These are phyloP conservation scores for Andrena cerasifolii DNA, from an alignment of 1,140 invertebrate genomes.

Conservation along the genomic window DNA sequence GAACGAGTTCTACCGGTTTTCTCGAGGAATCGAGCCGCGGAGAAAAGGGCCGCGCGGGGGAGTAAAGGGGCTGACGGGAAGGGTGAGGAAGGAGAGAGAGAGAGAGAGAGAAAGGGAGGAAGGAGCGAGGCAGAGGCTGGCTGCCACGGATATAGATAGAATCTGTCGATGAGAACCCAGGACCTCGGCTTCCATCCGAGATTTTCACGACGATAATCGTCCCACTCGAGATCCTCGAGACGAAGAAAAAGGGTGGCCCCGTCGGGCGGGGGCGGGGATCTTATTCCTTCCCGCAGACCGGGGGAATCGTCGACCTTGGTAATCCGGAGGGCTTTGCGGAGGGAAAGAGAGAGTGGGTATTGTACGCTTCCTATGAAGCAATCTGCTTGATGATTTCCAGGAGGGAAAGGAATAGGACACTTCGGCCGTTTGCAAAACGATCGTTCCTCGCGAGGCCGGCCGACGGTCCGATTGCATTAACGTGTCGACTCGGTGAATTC, in stretches of 20 bases:
- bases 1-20: slow-evolving; percentile 75
- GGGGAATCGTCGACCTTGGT: slow-evolving; percentile 67
- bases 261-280: slow-evolving; percentile 16
- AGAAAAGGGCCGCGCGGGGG: slow-evolving; percentile 38
- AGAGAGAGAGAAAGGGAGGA: slow-evolving; percentile 29
- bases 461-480: slow-evolving; percentile 13
- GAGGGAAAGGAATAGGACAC: neutral
- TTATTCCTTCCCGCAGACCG: slow-evolving; percentile 63
- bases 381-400: slow-evolving; percentile 59
- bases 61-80: neutral
- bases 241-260: slow-evolving; percentile 39
- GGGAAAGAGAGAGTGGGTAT: slow-evolving; percentile 48
- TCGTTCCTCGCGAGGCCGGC: slow-evolving; percentile 18
- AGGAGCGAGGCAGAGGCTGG: slow-evolving; percentile 36
- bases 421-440: slow-evolving; percentile 13
- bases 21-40: slow-evolving; percentile 56
- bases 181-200: slow-evolving; percentile 55
- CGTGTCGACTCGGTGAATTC: slow-evolving; percentile 4
- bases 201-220: slow-evolving; percentile 72
- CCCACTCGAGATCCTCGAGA: slow-evolving; percentile 62
- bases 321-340: slow-evolving; percentile 58
- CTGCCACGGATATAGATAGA: slow-evolving; percentile 62
- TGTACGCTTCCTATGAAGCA: slow-evolving; percentile 59
- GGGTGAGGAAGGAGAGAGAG: neutral
- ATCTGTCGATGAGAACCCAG: slow-evolving; percentile 67